Conservation (phyloP, 2,888 invertebrate species). For the Caenorhabditis sp. region DNA sequence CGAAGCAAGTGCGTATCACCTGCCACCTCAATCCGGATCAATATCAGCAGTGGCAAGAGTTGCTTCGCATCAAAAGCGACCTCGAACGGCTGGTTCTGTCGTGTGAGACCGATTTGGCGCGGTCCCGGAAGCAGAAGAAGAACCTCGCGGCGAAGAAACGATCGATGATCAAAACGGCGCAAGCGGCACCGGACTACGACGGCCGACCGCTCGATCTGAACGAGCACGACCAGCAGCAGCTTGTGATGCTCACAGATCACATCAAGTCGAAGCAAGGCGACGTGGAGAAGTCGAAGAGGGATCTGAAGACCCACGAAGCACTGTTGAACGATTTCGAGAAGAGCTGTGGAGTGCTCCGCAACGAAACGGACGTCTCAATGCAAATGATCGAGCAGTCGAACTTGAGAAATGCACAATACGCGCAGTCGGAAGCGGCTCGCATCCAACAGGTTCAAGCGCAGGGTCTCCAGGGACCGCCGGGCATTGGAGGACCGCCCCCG, state of each 20-base stretch:
- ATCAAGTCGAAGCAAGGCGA: constrained; percentile 58
- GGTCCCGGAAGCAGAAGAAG: constrained; percentile 74
- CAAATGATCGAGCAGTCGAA: constrained; percentile 30
- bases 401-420: constrained; percentile 10
- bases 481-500: not conserved
- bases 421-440: not conserved
- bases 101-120: constrained; percentile 26
- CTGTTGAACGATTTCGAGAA: constrained; percentile 54
- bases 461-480: too few species aligned
- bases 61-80: constrained; percentile 22
- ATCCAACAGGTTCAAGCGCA: constrained; percentile 12
- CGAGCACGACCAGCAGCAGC: constrained; percentile 50
- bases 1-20: constrained; percentile 30
- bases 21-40: constrained; percentile 19
- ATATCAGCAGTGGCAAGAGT: constrained; percentile 29
- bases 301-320: constrained; percentile 55
- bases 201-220: constrained; percentile 54
- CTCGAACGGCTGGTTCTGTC: constrained; percentile 20
- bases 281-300: constrained; percentile 58
- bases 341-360: constrained; percentile 28
- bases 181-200: constrained; percentile 40
- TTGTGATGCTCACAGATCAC: constrained; percentile 42
- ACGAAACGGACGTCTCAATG: constrained; percentile 32
- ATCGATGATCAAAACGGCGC: constrained; percentile 63
- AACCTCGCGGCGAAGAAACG: constrained; percentile 74